Evolutionary conservation across 2,113 vertebrate genomes (phyloP).

Genomic region (Takifugu bimaculatus): DNA sequence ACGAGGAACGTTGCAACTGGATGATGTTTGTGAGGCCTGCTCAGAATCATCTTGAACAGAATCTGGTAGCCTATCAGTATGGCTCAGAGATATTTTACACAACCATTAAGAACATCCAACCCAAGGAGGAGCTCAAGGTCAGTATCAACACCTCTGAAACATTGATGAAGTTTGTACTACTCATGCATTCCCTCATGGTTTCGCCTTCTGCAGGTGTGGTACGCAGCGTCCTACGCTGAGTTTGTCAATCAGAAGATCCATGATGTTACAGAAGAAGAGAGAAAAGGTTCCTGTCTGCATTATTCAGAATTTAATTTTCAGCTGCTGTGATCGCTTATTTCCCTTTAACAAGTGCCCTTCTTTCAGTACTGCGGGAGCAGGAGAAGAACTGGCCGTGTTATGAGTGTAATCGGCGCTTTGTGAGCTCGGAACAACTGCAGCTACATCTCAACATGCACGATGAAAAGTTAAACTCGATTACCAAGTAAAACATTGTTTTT

Average conservation of each 20-base stretch:
- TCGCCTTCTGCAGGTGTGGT: constrained; percentile 86
- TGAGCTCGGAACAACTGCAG: constrained; percentile 96
- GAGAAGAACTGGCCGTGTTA: constrained; percentile 99
- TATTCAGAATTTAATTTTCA: no score
- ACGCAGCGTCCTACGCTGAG: constrained; percentile 93
- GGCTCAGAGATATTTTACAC: constrained; percentile 95
- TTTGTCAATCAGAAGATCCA: constrained; percentile 96
- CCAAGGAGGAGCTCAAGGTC: constrained; percentile 98
- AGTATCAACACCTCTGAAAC: neutral
- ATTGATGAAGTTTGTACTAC: neutral
- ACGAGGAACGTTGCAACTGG: constrained; percentile 96
- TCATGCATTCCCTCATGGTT: neutral
- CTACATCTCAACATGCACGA: constrained; percentile 97
- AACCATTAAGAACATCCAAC: constrained; percentile 95
- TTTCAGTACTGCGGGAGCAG: constrained; percentile 82
- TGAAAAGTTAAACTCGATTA: constrained; percentile 89
- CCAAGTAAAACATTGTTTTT: constrained; percentile 72
- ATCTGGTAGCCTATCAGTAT: constrained; percentile 95
- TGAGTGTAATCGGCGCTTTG: constrained; percentile 92
- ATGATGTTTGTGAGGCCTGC: constrained; percentile 98
- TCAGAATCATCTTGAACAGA: constrained; percentile 96
- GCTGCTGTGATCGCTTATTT: neutral
- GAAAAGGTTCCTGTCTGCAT: constrained; percentile 78
- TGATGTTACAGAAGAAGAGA: constrained; percentile 92
- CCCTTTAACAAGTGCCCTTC: neutral